Evolutionary conservation across 1,140 invertebrate genomes (phyloP).

Genomic region (Bombus soroeensis): DNA sequence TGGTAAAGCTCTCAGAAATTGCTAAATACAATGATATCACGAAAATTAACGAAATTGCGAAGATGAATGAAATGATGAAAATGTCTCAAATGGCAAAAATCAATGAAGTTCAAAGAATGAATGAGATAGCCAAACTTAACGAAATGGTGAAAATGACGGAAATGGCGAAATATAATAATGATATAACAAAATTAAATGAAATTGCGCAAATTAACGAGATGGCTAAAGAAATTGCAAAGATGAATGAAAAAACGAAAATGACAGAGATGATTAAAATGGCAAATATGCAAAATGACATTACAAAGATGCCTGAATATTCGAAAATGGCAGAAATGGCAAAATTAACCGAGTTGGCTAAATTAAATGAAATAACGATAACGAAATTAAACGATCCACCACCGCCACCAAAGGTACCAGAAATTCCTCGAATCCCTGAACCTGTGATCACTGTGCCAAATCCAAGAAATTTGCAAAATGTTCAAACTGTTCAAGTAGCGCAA

Average conservation of each 20-base stretch:
- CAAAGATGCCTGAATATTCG: constrained; percentile 78
- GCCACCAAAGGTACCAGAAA: constrained; percentile 73
- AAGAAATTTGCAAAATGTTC: constrained; percentile 79
- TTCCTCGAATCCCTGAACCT: constrained; percentile 79
- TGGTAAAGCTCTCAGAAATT: constrained; percentile 81
- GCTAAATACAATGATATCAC: constrained; percentile 80
- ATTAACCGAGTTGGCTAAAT: constrained; percentile 79
- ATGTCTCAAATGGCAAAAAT: constrained; percentile 78
- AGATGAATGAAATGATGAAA: constrained; percentile 81
- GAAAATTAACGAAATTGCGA: constrained; percentile 78
- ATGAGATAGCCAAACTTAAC: constrained; percentile 80
- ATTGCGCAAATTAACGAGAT: constrained; percentile 82
- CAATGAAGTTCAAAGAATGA: constrained; percentile 80
- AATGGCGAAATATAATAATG: constrained; percentile 80
- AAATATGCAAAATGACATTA: constrained; percentile 80
- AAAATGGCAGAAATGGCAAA: constrained; percentile 82
- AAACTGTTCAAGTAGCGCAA: constrained; percentile 78
- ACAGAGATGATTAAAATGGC: constrained; percentile 82
- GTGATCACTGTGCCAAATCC: constrained; percentile 82
- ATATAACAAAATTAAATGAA: constrained; percentile 76
- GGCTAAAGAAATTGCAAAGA: constrained; percentile 81
- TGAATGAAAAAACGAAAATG: constrained; percentile 82
- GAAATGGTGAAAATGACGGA: constrained; percentile 82
- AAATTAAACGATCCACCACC: constrained; percentile 79
- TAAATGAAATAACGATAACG: constrained; percentile 82